phyloP scores from a whole-genome alignment of 2,113 vertebrate genomes.

The Phaethornis superciliosus region DNA sequence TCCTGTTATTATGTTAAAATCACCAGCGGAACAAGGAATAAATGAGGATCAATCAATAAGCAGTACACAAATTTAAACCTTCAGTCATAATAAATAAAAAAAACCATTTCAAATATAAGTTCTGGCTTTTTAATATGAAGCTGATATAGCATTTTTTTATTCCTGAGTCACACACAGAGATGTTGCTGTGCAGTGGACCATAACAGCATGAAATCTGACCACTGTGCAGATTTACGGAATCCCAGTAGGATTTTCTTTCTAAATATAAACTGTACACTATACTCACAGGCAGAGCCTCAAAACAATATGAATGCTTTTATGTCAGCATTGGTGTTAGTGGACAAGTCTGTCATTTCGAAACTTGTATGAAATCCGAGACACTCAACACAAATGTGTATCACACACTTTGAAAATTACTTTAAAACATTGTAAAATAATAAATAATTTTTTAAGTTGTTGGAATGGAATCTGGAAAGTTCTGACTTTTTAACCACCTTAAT shows the following conservation, averaged over 20 bases:
- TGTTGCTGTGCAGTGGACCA: constrained; percentile 36
- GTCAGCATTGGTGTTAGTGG: constrained; percentile 28
- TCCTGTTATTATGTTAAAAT: constrained; percentile 44
- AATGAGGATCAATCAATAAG: background rate
- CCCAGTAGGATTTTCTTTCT: constrained; percentile 73
- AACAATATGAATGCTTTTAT: constrained; percentile 60
- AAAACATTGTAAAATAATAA: constrained; percentile 24
- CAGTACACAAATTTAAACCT: background rate
- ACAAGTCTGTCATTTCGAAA: constrained; percentile 67
- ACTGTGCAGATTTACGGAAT: constrained; percentile 62
- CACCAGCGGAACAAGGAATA: constrained; percentile 44
- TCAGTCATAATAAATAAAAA: constrained; percentile 43
- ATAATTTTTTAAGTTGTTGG: background rate
- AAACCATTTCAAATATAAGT: constrained; percentile 55
- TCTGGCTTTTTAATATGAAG: constrained; percentile 59
- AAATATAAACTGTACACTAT: constrained; percentile 71
- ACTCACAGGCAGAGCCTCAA: constrained; percentile 59
- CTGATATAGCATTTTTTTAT: constrained; percentile 67
- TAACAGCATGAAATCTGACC: constrained; percentile 36
- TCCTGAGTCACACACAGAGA: constrained; percentile 68
- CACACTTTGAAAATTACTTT: background rate
- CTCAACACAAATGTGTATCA: constrained; percentile 17
- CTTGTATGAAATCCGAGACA: constrained; percentile 45
- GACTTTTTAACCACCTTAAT: background rate
- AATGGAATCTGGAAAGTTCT: background rate